Percentiles rank a stretch among this genome's conserved stretches.
phyloP scores from a whole-genome alignment of 2,888 invertebrate species.

The Carpatolechia fugitivella region DNA sequence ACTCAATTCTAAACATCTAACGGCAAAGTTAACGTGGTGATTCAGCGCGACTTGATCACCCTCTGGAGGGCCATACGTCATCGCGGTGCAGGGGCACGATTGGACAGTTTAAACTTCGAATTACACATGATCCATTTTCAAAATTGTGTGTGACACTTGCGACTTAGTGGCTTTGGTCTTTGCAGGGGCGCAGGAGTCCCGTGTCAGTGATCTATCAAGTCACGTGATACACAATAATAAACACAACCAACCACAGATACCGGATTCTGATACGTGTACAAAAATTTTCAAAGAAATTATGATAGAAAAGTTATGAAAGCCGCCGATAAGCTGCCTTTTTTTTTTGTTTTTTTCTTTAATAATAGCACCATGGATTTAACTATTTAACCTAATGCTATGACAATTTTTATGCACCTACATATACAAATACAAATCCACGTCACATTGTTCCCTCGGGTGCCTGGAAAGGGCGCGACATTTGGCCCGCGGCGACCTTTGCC shows the following conservation, averaged over 20 bases:
- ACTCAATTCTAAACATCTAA: neutral
- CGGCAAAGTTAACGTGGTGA: neutral
- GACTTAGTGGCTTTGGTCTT: constrained; percentile 14
- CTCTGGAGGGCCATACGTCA: constrained; percentile 67
- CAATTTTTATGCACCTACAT: too few species aligned
- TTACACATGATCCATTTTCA: constrained; percentile 51
- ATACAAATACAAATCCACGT: neutral
- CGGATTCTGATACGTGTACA: too few species aligned
- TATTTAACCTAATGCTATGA: too few species aligned
- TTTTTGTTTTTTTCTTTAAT: too few species aligned
- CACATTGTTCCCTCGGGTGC: neutral
- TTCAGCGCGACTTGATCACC: constrained; percentile 52
- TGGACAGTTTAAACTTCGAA: constrained; percentile 70
- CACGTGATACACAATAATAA: neutral
- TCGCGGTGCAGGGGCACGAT: constrained; percentile 41
- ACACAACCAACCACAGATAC: too few species aligned
- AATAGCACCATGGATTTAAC: too few species aligned
- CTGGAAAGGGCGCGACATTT: constrained; percentile 66
- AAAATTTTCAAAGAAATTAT: too few species aligned
- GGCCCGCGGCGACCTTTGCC: constrained; percentile 53
- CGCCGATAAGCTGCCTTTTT: too few species aligned
- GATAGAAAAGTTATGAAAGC: too few species aligned
- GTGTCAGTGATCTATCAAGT: constrained; percentile 2
- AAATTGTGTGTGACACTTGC: constrained; percentile 35
- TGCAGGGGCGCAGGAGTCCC: neutral